Percentiles rank a stretch among this genome's conserved stretches.
phyloP scores from a whole-genome alignment of 2,797 vertebrate genomes.

The Pelobates cultripes region DNA sequence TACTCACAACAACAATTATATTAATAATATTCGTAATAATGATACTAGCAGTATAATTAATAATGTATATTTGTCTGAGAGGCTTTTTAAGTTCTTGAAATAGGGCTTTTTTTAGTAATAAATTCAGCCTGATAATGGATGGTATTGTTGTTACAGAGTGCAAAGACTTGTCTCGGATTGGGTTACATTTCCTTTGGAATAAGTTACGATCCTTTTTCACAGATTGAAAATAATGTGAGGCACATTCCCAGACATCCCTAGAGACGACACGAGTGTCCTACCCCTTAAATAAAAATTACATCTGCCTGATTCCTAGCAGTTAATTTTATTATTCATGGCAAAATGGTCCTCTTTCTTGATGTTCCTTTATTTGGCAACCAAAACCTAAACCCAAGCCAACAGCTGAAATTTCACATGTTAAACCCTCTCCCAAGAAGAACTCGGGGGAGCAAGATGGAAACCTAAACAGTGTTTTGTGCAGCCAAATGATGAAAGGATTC shows the following conservation, averaged over 20 bases:
- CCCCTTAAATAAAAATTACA: constrained; percentile 54
- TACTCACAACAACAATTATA: too few relatives aligned
- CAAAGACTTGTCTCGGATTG: constrained; percentile 50
- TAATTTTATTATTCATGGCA: constrained; percentile 62
- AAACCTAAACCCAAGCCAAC: constrained; percentile 55
- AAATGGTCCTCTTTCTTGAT: constrained; percentile 61
- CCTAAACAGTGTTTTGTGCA: constrained; percentile 44
- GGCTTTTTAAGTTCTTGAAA: constrained; percentile 26
- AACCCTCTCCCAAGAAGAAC: constrained; percentile 62
- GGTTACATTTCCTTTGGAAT: constrained; percentile 56
- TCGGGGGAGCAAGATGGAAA: constrained; percentile 62
- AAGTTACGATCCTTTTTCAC: constrained; percentile 52
- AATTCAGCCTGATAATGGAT: constrained; percentile 50
- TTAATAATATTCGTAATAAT: too few relatives aligned
- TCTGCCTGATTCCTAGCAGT: constrained; percentile 53
- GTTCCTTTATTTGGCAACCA: constrained; percentile 61
- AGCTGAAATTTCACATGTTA: constrained; percentile 64
- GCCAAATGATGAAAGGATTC: constrained; percentile 63
- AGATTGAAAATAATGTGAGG: constrained; percentile 60
- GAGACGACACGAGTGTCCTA: constrained; percentile 55
- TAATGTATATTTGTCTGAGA: not conserved
- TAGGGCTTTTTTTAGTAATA: constrained; percentile 39
- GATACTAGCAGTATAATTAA: not conserved
- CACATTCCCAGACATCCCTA: constrained; percentile 58
- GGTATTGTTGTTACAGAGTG: constrained; percentile 46